These are phyloP conservation scores for Tachina fera DNA, from an alignment of 2,888 invertebrate genomes.

Conservation along the genomic window DNA sequence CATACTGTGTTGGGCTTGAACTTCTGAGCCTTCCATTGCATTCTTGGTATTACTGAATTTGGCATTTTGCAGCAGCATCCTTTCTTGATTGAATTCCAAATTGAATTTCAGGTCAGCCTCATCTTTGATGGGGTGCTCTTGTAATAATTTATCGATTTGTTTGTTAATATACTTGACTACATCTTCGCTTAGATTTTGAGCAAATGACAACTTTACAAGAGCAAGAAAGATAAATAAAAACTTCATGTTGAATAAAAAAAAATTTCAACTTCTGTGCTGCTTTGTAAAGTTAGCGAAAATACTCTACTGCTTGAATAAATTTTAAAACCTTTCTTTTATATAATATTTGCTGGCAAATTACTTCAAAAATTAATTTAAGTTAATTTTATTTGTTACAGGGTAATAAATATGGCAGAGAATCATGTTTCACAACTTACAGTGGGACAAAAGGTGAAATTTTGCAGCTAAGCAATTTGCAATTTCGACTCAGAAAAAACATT, in stretches of 20 bases:
- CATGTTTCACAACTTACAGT: not conserved
- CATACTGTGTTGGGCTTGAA: not conserved
- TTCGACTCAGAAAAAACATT: no score
- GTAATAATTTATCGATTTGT: constrained; percentile 14
- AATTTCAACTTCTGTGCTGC: not conserved
- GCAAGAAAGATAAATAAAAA: constrained; percentile 12
- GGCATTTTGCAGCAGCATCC: not conserved
- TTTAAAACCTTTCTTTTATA: not conserved
- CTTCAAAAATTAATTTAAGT: not conserved
- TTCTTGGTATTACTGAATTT: not conserved
- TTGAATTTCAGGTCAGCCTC: not conserved
- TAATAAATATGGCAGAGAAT: not conserved
- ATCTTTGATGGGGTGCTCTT: constrained; percentile 12
- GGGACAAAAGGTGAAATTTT: no score
- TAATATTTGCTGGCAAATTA: not conserved
- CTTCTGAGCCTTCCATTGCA: not conserved
- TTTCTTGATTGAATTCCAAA: constrained; percentile 8
- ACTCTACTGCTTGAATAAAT: not conserved
- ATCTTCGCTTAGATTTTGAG: constrained; percentile 1
- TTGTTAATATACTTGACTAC: constrained; percentile 19
- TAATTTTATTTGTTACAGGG: not conserved
- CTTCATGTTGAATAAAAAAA: constrained; percentile 7
- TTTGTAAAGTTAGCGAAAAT: not conserved
- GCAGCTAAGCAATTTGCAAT: not conserved
- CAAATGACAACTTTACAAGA: not conserved